Evolutionary conservation across 2,797 vertebrate genomes (phyloP).

Genomic region (Rhynchotus rufescens): DNA sequence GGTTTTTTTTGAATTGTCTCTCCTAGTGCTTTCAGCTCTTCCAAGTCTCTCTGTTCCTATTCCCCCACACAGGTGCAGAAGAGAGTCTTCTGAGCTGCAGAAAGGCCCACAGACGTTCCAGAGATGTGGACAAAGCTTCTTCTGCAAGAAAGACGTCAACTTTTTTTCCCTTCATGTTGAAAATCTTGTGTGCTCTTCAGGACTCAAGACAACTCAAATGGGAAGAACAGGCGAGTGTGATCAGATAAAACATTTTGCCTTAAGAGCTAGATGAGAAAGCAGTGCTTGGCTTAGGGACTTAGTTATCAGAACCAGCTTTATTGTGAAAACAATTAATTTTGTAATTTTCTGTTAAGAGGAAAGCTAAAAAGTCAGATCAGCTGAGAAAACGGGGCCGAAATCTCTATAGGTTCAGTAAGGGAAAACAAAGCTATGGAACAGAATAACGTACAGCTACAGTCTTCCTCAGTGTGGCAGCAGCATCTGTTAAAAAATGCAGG

Average conservation of each 20-base stretch:
- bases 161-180: neutral
- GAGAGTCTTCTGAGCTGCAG: neutral
- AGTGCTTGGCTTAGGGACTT: neutral
- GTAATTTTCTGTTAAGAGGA: neutral
- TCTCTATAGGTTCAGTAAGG: neutral
- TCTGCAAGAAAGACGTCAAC: neutral
- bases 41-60: neutral
- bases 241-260: neutral
- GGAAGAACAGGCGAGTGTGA: neutral
- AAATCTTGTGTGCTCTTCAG: neutral
- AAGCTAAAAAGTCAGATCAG: neutral
- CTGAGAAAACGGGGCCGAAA: neutral
- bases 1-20: neutral
- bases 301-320: neutral
- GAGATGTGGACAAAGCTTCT: neutral
- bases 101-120: neutral
- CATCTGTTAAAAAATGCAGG: constrained; percentile 46
- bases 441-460: neutral
- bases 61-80: neutral
- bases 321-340: neutral
- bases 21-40: neutral
- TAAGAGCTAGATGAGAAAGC: neutral
- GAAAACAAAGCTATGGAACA: neutral
- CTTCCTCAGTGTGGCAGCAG: constrained; percentile 52
- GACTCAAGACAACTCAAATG: neutral